These are phyloP conservation scores for Gonioctena quinquepunctata DNA, from an alignment of 1,140 invertebrate genomes.

Conservation along the genomic window DNA sequence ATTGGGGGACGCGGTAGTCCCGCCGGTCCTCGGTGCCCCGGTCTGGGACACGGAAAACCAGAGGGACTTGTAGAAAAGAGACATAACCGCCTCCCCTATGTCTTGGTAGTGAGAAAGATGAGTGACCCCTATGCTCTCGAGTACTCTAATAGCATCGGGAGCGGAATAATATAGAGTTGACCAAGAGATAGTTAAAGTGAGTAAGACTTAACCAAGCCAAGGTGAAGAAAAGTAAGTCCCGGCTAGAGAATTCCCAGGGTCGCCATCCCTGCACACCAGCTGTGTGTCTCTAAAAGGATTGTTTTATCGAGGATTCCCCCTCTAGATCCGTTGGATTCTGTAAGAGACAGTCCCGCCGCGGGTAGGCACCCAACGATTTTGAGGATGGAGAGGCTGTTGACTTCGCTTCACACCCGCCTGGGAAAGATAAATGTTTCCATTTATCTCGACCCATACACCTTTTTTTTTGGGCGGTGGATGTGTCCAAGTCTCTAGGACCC, in stretches of 20 bases:
- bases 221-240: background rate
- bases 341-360: too few relatives aligned
- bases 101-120: background rate
- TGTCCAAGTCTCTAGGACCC: too few relatives aligned
- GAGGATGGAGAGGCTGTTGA: too few relatives aligned
- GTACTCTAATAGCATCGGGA: background rate
- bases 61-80: background rate
- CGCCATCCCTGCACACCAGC: background rate
- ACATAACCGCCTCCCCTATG: background rate
- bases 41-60: background rate
- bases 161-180: background rate
- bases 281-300: background rate
- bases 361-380: too few relatives aligned
- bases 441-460: too few relatives aligned
- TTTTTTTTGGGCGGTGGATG: too few relatives aligned
- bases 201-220: background rate
- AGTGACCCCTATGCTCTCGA: background rate
- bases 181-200: background rate
- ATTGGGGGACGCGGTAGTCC: background rate
- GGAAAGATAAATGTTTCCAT: too few relatives aligned
- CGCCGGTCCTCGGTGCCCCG: background rate
- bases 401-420: too few relatives aligned
- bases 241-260: background rate
- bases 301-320: too few relatives aligned
- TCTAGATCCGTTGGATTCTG: too few relatives aligned